Evolutionary conservation across 2,888 invertebrate species (phyloP).

Genomic region (Zele albiditarsus): DNA sequence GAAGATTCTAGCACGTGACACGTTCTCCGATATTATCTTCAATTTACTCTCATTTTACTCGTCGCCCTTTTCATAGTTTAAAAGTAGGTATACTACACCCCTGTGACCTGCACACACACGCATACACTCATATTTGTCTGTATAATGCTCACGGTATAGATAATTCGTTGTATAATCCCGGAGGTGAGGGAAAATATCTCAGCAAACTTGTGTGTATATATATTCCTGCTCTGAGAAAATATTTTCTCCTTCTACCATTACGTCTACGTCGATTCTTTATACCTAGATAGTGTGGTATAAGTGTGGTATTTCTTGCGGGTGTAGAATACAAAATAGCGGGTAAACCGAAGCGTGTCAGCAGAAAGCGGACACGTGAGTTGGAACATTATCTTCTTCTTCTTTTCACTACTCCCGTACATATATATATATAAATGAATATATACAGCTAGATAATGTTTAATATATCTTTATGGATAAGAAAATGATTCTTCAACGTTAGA

Average conservation of each 20-base stretch:
- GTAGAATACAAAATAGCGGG: conserved; percentile 47
- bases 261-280: conserved; percentile 16
- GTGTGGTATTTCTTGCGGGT: conserved; percentile 19
- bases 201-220: not conserved
- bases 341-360: conserved; percentile 53
- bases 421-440: not conserved
- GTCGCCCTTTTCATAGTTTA: conserved; percentile 11
- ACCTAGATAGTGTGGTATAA: conserved; percentile 15
- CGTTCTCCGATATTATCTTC: conserved; percentile 37
- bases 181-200: not conserved
- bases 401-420: conserved; percentile 12
- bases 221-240: not conserved
- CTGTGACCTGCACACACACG: not conserved
- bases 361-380: conserved; percentile 42
- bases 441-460: conserved; percentile 14
- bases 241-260: conserved; percentile 15
- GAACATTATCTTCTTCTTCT: conserved; percentile 27
- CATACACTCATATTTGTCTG: not conserved
- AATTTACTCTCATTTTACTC: conserved; percentile 20
- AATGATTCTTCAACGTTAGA: not conserved
- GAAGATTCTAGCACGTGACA: conserved; percentile 31
- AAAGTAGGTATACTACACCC: not conserved
- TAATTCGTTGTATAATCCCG: conserved; percentile 10
- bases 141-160: not conserved
- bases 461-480: conserved; percentile 18